Conservation (phyloP, 2,888 invertebrate genomes). For the Bruchidius siliquastri region DNA sequence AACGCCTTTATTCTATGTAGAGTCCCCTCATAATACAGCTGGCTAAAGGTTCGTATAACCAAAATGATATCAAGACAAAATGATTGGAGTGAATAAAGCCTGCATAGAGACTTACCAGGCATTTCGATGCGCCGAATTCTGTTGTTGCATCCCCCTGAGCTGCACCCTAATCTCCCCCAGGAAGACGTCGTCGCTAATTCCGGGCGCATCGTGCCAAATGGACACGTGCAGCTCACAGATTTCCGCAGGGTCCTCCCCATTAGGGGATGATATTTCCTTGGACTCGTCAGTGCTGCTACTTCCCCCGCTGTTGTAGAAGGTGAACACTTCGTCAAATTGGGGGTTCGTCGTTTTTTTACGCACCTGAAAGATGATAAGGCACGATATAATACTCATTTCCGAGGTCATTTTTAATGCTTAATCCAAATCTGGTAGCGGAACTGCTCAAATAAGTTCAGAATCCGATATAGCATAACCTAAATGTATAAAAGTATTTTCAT, state of each 20-base stretch:
- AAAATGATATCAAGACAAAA: no score
- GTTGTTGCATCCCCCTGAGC: conserved; percentile 64
- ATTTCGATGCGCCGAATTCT: conserved; percentile 56
- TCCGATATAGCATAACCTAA: no score
- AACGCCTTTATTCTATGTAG: no score
- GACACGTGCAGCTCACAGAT: conserved; percentile 77
- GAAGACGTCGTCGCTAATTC: conserved; percentile 75
- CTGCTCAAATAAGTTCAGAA: no score
- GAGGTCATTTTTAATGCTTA: no score
- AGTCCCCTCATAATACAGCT: no score
- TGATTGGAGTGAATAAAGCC: no score
- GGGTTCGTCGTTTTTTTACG: conserved; percentile 88
- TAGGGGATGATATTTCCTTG: conserved; percentile 33
- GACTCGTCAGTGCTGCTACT: conserved; percentile 16
- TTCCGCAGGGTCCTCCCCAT: conserved; percentile 56
- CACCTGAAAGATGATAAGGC: conserved; percentile 34
- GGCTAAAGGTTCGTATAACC: no score
- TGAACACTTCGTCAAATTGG: conserved; percentile 82
- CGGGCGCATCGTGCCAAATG: conserved; percentile 80
- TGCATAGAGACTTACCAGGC: conserved; percentile 63
- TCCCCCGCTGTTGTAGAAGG: conserved; percentile 58
- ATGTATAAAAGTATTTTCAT: no score
- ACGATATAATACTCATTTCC: no score
- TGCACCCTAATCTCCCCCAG: conserved; percentile 83
- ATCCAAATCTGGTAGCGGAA: no score